These are phyloP conservation scores for Elymnias hypermnestra DNA, from an alignment of 1,140 invertebrate genomes.

Conservation along the genomic window DNA sequence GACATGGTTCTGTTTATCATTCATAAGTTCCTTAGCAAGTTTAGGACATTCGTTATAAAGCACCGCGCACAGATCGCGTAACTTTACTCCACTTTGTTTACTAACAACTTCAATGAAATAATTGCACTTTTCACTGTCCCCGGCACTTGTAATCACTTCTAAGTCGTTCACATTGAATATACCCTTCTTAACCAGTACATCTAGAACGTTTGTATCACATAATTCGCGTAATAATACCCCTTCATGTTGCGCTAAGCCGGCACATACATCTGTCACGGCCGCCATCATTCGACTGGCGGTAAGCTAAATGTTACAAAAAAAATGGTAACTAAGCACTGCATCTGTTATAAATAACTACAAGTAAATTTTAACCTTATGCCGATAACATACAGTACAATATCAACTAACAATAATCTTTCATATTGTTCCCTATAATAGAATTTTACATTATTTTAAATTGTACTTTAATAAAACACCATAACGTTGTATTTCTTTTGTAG, in stretches of 20 bases:
- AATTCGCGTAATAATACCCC: slow-evolving; percentile 64
- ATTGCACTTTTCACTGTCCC: slow-evolving; percentile 70
- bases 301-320: slow-evolving; percentile 29
- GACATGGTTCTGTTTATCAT: slow-evolving; percentile 60
- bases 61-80: slow-evolving; percentile 65
- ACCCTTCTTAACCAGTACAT: slow-evolving; percentile 69
- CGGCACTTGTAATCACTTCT: slow-evolving; percentile 64
- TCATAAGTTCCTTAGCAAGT: slow-evolving; percentile 66
- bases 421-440: no score
- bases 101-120: slow-evolving; percentile 71
- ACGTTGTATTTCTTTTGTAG: no score
- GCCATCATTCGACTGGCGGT: slow-evolving; percentile 64
- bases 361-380: no score
- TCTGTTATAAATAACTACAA: no score
- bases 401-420: no score
- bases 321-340: no score
- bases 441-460: no score
- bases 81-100: slow-evolving; percentile 69
- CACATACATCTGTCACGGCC: slow-evolving; percentile 57
- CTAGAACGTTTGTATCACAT: slow-evolving; percentile 66
- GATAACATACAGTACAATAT: no score
- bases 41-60: slow-evolving; percentile 69
- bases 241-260: slow-evolving; percentile 64
- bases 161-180: slow-evolving; percentile 64
- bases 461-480: no score